Evolutionary conservation across 2,888 invertebrate genomes (phyloP).

Genomic region (Baccha elongata): DNA sequence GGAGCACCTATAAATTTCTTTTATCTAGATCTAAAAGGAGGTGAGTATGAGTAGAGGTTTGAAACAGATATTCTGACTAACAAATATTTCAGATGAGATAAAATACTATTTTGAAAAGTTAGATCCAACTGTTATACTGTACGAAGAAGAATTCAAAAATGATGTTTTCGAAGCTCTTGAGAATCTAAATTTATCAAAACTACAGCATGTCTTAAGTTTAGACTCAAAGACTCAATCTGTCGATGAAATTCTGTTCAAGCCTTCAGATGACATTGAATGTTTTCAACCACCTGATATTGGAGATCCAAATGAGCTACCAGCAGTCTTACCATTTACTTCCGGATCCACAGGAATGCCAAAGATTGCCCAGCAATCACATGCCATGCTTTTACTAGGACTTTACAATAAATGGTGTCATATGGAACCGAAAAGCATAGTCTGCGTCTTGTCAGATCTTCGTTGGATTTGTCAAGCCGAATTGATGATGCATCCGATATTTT

Average conservation of each 20-base stretch:
- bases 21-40: slow-evolving; percentile 66
- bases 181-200: slow-evolving; percentile 8
- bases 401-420: slow-evolving; percentile 63
- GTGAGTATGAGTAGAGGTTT: slow-evolving; percentile 16
- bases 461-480: slow-evolving; percentile 73
- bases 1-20: slow-evolving; percentile 73
- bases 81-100: slow-evolving; percentile 2
- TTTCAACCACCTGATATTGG: slow-evolving; percentile 42
- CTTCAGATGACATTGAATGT: not conserved
- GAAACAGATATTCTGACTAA: not conserved
- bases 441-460: slow-evolving; percentile 66
- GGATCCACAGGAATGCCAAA: slow-evolving; percentile 73
- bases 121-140: slow-evolving; percentile 61
- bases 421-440: slow-evolving; percentile 25
- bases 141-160: slow-evolving; percentile 54
- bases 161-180: slow-evolving; percentile 46
- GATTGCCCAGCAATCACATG: slow-evolving; percentile 63
- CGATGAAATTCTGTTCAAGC: slow-evolving; percentile 5
- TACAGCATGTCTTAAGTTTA: slow-evolving; percentile 46
- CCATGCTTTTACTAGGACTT: slow-evolving; percentile 60
- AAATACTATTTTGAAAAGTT: slow-evolving; percentile 3
- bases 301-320: slow-evolving; percentile 49
- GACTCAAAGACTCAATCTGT: slow-evolving; percentile 11
- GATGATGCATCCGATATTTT: slow-evolving; percentile 66
- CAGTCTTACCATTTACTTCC: slow-evolving; percentile 70